Evolutionary conservation across 2,888 invertebrate genomes (phyloP), one percentile per base, ranked within the genome.

Genomic region (Trichopria drosophilae): DNA sequence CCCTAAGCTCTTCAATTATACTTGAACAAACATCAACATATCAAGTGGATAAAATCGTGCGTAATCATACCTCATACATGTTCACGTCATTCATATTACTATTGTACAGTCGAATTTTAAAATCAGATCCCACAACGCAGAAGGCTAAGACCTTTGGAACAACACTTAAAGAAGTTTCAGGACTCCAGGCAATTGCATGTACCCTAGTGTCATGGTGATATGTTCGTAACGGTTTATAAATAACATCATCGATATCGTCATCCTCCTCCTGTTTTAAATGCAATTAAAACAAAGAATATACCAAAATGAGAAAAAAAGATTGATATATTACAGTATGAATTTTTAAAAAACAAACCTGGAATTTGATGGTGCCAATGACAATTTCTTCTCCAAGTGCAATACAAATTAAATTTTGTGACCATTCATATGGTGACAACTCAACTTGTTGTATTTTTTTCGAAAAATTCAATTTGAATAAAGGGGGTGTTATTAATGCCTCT

Each of bases 341-440:
- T 35, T 36, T 46, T 39, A 35, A 28, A 44, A 16, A 32, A 31
- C 12, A 44, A 55, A 82, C 85, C 70, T 82, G 81, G 72, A 84
- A 79, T 58, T 78, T 78, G 4, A 84, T 63, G 36, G 80, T 73
- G 4, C 80, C 81, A 13, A 85, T 69, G 10, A 82, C 68, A 22
- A 86, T 77, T 68, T 81, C 81, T 29, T 80, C 79, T 31, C 78
- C 70, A 40, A 83, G 78, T 1, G 82, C 84, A 34, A 85, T 76
- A 41, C 84, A 79, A 50, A 85, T 72, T 35, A 85, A 71, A 69
- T 84, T 82, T 60, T 82, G 82, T 1, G 84, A 85, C 79, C 83
- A 84, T 66, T 84, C 83, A 60, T 78, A 84, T 2, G 80, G 79
- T 12, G 85, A 85, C 53, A 84, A 80, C 65, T 82, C 81, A 18